Conservation (phyloP, 2,797 vertebrate species). For the Pangasius sanitwongsei region DNA sequence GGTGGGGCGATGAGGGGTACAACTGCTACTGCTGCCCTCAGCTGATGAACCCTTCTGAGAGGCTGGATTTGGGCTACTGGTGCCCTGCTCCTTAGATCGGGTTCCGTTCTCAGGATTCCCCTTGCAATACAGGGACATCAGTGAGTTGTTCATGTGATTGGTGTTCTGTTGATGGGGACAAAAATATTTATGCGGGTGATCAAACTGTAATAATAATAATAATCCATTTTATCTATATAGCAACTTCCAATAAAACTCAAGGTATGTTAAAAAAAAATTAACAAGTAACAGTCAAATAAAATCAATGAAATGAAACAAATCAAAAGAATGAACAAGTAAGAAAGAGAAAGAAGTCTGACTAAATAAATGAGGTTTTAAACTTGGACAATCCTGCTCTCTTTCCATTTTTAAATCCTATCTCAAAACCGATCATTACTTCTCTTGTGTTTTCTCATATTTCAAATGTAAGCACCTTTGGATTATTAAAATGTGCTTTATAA, state of each 20-base stretch:
- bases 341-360: not conserved
- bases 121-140: slow-evolving; percentile 88
- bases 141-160: slow-evolving; percentile 92
- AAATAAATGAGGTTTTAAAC: not conserved
- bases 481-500: not conserved
- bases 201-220: not conserved
- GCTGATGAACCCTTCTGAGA: slow-evolving; percentile 58
- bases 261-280: not conserved
- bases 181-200: not conserved
- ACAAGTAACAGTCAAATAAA: not conserved
- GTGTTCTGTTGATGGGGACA: slow-evolving; percentile 71
- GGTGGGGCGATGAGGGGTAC: not conserved
- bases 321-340: not conserved
- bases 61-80: slow-evolving; percentile 35
- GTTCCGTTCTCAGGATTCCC: slow-evolving; percentile 69
- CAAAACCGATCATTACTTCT: not conserved
- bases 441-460: not conserved
- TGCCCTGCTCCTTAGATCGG: slow-evolving; percentile 24
- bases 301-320: not conserved
- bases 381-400: not conserved
- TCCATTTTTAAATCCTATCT: not conserved
- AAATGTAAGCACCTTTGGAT: not conserved
- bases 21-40: slow-evolving; percentile 44
- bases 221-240: not conserved
- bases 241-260: not conserved